A percentile compares a stretch with the other conserved stretches of the same genome.
phyloP scores from a whole-genome alignment of 2,888 invertebrate genomes.

The Nomada fucata region DNA sequence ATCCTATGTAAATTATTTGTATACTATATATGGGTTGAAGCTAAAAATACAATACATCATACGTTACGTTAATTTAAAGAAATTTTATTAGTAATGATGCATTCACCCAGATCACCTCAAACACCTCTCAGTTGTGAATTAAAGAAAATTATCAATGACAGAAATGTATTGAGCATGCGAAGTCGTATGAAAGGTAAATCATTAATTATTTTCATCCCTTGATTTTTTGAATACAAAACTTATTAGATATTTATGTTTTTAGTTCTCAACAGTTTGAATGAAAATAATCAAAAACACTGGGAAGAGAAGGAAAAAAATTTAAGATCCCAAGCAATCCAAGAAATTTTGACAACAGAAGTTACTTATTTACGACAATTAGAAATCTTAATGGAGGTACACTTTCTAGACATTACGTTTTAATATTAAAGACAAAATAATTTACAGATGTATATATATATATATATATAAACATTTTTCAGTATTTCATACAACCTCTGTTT shows the following conservation, averaged over 20 bases:
- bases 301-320: constrained; percentile 80
- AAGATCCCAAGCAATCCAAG: constrained; percentile 87
- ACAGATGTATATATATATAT: neutral
- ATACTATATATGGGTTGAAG: neutral
- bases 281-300: constrained; percentile 77
- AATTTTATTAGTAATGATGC: constrained; percentile 56
- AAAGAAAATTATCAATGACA: constrained; percentile 86
- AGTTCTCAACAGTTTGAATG: constrained; percentile 87
- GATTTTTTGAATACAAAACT: neutral
- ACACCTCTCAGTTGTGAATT: constrained; percentile 86
- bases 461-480: constrained; percentile 76
- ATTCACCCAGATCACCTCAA: constrained; percentile 86
- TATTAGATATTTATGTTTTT: constrained; percentile 53
- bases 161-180: constrained; percentile 87
- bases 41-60: neutral
- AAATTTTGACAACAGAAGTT: constrained; percentile 89
- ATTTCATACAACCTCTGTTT: constrained; percentile 87
- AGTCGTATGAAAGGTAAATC: constrained; percentile 86
- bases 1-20: neutral
- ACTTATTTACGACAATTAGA: constrained; percentile 89
- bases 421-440: neutral
- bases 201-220: constrained; percentile 11
- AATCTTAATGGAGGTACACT: constrained; percentile 86
- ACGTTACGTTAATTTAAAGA: neutral
- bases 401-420: constrained; percentile 29